Evolutionary conservation across 2,797 vertebrate genomes (phyloP).

Genomic region (Poecilia velifera): DNA sequence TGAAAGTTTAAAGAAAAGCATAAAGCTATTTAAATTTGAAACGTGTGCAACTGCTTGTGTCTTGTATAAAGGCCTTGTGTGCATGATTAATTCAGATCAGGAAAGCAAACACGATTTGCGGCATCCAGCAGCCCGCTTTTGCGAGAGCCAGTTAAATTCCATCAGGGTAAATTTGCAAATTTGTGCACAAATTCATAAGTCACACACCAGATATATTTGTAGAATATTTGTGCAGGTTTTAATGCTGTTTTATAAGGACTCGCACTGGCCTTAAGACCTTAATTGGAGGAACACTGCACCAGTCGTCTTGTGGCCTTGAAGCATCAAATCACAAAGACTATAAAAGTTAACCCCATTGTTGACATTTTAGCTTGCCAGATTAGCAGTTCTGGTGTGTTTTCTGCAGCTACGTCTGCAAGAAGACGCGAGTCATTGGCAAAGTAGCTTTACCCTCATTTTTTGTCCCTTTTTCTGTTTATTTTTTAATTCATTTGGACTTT

Average conservation of each 20-base stretch:
- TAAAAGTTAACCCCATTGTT: conserved; percentile 40
- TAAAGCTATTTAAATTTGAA: conserved; percentile 66
- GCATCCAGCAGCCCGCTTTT: conserved; percentile 24
- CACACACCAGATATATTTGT: conserved; percentile 13
- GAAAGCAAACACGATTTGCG: conserved; percentile 27
- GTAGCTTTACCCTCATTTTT: conserved; percentile 29
- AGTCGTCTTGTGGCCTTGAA: conserved; percentile 19
- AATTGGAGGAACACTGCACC: not conserved
- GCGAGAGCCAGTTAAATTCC: conserved; percentile 21
- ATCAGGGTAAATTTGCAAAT: conserved; percentile 26
- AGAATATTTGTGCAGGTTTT: not conserved
- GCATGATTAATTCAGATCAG: conserved; percentile 20
- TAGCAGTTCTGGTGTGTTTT: conserved; percentile 32
- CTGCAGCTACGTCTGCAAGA: conserved; percentile 31
- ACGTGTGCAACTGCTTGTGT: conserved; percentile 33
- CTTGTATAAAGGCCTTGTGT: conserved; percentile 24
- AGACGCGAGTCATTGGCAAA: conserved; percentile 15
- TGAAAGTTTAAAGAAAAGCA: conserved; percentile 43
- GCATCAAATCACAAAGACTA: conserved; percentile 40
- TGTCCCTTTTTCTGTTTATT: conserved; percentile 4
- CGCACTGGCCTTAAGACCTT: not conserved
- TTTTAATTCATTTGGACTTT: conserved; percentile 36
- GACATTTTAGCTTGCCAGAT: conserved; percentile 31
- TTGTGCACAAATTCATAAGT: conserved; percentile 23
- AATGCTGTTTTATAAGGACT: not conserved